These are phyloP conservation scores for Loxodonta africana DNA, from an alignment of 2,113 vertebrate species.

Conservation along the genomic window DNA sequence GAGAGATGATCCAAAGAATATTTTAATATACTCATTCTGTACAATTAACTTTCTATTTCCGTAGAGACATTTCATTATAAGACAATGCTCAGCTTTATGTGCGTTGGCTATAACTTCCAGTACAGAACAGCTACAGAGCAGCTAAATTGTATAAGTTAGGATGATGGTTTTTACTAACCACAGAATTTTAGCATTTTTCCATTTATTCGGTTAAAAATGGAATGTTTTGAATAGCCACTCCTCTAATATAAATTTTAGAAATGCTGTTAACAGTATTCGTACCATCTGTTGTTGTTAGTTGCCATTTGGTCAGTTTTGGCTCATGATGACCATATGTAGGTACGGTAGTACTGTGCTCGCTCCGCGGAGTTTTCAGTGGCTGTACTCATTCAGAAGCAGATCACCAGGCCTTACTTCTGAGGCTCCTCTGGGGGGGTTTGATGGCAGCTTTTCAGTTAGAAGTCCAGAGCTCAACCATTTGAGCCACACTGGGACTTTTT, in stretches of 20 bases:
- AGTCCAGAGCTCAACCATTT: not conserved
- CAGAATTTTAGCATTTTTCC: not conserved
- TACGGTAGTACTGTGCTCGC: not conserved
- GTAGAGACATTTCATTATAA: not conserved
- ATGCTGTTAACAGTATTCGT: not conserved
- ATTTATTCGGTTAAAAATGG: not conserved
- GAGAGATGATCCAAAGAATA: conserved; percentile 6
- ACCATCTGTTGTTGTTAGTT: not conserved
- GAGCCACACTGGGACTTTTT: not conserved
- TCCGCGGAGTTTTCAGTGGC: not conserved
- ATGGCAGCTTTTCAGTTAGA: not conserved
- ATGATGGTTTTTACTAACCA: not conserved
- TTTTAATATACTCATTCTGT: conserved; percentile 10
- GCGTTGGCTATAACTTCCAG: not conserved
- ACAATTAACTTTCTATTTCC: not conserved
- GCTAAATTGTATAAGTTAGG: not conserved
- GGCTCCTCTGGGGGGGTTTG: not conserved
- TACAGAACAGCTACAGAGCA: not conserved
- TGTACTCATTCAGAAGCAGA: not conserved
- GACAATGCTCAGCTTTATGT: not conserved
- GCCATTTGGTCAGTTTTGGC: not conserved
- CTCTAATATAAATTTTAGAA: not conserved
- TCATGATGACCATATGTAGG: not conserved
- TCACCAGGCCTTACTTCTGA: too few species aligned
- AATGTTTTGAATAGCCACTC: not conserved